Evolutionary conservation across 2,797 vertebrate species (phyloP).

Genomic region (Periparus ater): DNA sequence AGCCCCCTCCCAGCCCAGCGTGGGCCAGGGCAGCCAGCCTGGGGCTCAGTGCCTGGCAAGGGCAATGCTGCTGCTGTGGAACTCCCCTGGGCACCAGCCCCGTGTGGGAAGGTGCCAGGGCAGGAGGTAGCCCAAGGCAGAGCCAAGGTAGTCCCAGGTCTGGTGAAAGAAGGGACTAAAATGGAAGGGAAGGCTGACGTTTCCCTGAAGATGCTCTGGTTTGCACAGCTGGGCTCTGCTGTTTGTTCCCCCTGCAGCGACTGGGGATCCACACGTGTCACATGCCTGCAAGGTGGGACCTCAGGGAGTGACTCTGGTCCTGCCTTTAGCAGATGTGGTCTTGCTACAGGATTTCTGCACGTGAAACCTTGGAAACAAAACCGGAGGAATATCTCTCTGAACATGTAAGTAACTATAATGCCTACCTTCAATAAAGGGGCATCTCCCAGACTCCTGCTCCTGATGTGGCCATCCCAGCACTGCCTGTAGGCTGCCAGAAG

Average conservation of each 20-base stretch:
- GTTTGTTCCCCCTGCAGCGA: fast-evolving
- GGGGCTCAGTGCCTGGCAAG: neutral
- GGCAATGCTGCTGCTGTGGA: fast-evolving
- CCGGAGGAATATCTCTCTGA: neutral
- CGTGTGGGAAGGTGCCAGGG: neutral
- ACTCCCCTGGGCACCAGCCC: neutral
- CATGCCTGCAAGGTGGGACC: neutral
- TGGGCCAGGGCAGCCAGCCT: neutral
- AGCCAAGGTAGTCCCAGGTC: neutral
- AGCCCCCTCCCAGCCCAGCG: neutral
- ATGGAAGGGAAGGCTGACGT: neutral
- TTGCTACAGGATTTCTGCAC: neutral
- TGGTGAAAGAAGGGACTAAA: neutral
- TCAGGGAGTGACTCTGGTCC: fast-evolving
- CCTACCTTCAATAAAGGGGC: neutral
- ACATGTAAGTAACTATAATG: neutral
- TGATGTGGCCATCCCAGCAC: neutral
- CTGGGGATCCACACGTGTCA: neutral
- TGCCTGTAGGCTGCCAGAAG: neutral
- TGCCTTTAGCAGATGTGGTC: neutral
- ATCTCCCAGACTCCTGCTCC: neutral
- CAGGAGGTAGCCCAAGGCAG: fast-evolving
- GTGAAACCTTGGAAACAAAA: neutral
- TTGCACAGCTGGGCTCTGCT: neutral
- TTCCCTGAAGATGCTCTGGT: neutral